Evolutionary conservation across 2,797 vertebrate species (phyloP), one percentile per base, ranked within the genome.

Genomic region (Thalassophryne amazonica): DNA sequence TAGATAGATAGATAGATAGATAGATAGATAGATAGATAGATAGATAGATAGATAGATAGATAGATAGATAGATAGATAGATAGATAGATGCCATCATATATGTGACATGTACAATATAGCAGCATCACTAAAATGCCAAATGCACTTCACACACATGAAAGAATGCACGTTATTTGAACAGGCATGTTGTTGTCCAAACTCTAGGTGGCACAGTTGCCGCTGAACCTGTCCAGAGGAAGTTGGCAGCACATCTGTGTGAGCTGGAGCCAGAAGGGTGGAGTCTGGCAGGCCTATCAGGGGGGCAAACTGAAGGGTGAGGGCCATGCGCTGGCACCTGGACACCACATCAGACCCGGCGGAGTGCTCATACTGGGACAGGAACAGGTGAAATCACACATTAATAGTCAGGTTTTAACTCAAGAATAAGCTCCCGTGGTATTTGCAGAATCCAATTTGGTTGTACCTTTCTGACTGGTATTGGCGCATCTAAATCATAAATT

Each of bases 231-330:
- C 46, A 89, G 90, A 68, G 93, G 87, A 39, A 88, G 67, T 73
- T 99, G 96, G 97, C 96, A 98, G 73, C 97, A 99, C 36, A 60
- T 98, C 64, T 98, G 95, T 1, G 89, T 98, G 46, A 87, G 88
- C 8, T 98, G 96, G 96, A 96, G 86, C 62, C 93, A 94, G 8
- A 92, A 92, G 57, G 93, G 93, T 0, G 97, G 97, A 41, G 89
- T 85, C 45, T 99, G 96, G 97, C 91, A 92, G 1, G 96, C 92
- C 0, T 98, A 95, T 78, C 92, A 96, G 76, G 94, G 96, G 0
- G 96, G 96, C 0, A 92, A 91, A 43, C 90, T 95, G 73, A 91
- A 78, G 69, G 94, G 91, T 0, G 91, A 94, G 0, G 94, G 95
- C 0, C 93, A 93, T 24, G 91, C 93, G 45, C 85, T 99, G 84